Evolutionary conservation across 2,113 vertebrate genomes (phyloP).

Genomic region (Odobenus rosmarus): DNA sequence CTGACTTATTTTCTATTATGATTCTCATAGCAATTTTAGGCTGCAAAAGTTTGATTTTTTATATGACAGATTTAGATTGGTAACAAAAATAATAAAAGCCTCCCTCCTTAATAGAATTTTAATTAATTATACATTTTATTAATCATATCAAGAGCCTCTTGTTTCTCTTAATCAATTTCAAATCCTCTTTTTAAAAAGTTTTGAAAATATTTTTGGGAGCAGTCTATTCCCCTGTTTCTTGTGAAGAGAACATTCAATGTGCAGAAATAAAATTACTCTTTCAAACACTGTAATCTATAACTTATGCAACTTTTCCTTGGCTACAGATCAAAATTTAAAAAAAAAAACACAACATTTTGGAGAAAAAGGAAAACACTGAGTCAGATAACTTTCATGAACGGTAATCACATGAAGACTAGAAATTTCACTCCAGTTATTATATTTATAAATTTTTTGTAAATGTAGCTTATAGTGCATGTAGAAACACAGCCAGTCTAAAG

Average conservation of each 20-base stretch:
- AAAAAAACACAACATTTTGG: background rate
- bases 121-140: background rate
- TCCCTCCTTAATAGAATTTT: background rate
- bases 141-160: background rate
- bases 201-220: background rate
- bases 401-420: background rate
- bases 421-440: background rate
- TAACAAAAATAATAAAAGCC: constrained; percentile 18
- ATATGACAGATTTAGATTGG: background rate
- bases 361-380: background rate
- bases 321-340: background rate
- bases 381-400: background rate
- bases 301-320: background rate
- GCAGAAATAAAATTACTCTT: constrained; percentile 41
- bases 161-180: background rate
- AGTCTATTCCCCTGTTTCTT: background rate
- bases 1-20: background rate
- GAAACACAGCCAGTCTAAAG: background rate
- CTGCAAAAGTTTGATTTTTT: background rate
- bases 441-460: background rate
- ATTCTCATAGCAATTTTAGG: constrained; percentile 29
- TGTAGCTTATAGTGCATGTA: background rate
- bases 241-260: background rate
- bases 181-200: background rate
- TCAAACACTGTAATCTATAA: background rate